Percentiles rank a stretch among this genome's conserved stretches.
Evolutionary conservation across 1,140 invertebrate genomes (phyloP).

Genomic region (Hycleus cichorii): DNA sequence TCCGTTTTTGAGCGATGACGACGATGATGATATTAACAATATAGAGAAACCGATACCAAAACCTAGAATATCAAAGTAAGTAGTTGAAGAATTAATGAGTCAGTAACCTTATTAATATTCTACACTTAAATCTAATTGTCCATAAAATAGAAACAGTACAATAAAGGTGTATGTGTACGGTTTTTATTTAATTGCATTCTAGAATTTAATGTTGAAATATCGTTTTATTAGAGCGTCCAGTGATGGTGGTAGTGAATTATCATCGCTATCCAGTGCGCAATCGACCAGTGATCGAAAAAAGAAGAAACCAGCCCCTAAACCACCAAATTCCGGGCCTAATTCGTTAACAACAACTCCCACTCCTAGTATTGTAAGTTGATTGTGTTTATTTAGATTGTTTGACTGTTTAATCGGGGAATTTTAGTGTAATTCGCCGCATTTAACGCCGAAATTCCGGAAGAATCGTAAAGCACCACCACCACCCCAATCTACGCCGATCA

Average conservation of each 20-base stretch:
- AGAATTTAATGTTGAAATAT: constrained; percentile 34
- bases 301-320: constrained; percentile 62
- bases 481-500: constrained; percentile 38
- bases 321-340: constrained; percentile 43
- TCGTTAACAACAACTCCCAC: constrained; percentile 37
- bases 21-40: constrained; percentile 49
- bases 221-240: constrained; percentile 25
- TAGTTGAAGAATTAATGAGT: neutral
- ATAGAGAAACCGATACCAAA: constrained; percentile 46
- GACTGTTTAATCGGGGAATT: constrained; percentile 14
- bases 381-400: constrained; percentile 3
- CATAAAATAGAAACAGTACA: neutral
- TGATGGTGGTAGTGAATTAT: constrained; percentile 20
- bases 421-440: constrained; percentile 39
- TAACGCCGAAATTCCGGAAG: constrained; percentile 42
- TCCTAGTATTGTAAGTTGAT: constrained; percentile 39
- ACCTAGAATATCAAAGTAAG: constrained; percentile 37
- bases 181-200: neutral
- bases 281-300: constrained; percentile 47
- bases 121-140: neutral
- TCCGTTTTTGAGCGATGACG: constrained; percentile 63
- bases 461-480: constrained; percentile 50
- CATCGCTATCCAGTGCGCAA: constrained; percentile 40
- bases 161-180: neutral
- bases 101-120: constrained; percentile 19